These are phyloP conservation scores for Musca vetustissima DNA, from an alignment of 1,140 invertebrate species.

Conservation along the genomic window DNA sequence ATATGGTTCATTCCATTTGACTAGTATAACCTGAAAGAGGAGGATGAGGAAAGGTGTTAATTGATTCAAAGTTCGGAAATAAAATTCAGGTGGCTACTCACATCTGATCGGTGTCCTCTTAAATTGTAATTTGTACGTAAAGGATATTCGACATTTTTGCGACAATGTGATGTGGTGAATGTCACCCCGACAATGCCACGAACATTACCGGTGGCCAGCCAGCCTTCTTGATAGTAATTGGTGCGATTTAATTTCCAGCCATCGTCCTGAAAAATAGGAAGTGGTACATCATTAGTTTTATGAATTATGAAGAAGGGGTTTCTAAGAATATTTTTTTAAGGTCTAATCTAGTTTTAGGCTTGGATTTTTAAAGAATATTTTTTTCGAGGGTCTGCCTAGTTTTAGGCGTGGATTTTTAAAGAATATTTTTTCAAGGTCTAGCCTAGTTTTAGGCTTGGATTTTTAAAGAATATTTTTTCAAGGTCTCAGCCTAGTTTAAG, in stretches of 20 bases:
- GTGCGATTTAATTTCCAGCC: conserved; percentile 92
- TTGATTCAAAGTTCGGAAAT: background rate
- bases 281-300: too few relatives aligned
- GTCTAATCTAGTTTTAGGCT: too few relatives aligned
- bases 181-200: conserved; percentile 94
- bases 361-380: too few relatives aligned
- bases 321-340: too few relatives aligned
- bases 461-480: too few relatives aligned
- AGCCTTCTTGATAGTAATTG: conserved; percentile 98
- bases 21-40: conserved; percentile 79
- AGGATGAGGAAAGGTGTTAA: background rate
- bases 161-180: conserved; percentile 90
- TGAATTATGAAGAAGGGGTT: conserved; percentile 27
- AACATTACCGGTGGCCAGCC: conserved; percentile 93
- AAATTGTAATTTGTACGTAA: conserved; percentile 97
- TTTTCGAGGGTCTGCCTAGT: too few relatives aligned
- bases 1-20: conserved; percentile 99
- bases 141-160: conserved; percentile 77
- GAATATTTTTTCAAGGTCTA: too few relatives aligned
- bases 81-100: conserved; percentile 57
- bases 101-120: conserved; percentile 93
- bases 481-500: too few relatives aligned
- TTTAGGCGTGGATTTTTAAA: too few relatives aligned
- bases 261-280: conserved; percentile 68
- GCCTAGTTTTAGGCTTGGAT: too few relatives aligned